These are phyloP conservation scores for Oxyruncus cristatus DNA, from an alignment of 2,113 vertebrate genomes.

Conservation along the genomic window DNA sequence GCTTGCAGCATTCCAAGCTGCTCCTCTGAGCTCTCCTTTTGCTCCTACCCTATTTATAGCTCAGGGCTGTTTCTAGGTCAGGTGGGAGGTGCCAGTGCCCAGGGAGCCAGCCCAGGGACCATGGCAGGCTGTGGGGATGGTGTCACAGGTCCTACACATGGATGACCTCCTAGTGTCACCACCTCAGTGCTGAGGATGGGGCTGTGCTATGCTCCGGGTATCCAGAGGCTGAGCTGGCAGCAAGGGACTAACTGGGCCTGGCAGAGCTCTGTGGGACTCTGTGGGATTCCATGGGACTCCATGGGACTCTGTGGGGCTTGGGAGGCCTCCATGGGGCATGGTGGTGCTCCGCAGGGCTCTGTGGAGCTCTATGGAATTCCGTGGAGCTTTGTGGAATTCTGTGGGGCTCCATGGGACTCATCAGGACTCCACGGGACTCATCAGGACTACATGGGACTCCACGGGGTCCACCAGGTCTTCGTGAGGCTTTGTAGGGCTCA, in stretches of 20 bases:
- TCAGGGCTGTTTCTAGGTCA: slow-evolving; percentile 54
- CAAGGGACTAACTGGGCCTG: not conserved
- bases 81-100: not conserved
- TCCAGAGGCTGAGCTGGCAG: not conserved
- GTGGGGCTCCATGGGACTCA: not conserved
- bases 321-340: not conserved
- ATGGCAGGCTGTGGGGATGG: accelerated
- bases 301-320: not conserved
- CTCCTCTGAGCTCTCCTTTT: not conserved
- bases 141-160: accelerated
- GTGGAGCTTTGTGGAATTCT: no score
- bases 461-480: not conserved
- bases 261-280: not conserved
- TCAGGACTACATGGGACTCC: not conserved
- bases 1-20: not conserved
- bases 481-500: not conserved
- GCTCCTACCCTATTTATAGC: slow-evolving; percentile 33
- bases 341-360: not conserved
- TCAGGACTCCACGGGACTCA: not conserved
- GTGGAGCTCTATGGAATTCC: not conserved
- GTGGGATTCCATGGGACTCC: not conserved
- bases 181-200: accelerated
- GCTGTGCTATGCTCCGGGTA: not conserved
- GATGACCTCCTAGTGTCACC: not conserved
- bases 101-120: not conserved